Conservation (phyloP, 2,113 vertebrate species). For the Pagrus major region DNA sequence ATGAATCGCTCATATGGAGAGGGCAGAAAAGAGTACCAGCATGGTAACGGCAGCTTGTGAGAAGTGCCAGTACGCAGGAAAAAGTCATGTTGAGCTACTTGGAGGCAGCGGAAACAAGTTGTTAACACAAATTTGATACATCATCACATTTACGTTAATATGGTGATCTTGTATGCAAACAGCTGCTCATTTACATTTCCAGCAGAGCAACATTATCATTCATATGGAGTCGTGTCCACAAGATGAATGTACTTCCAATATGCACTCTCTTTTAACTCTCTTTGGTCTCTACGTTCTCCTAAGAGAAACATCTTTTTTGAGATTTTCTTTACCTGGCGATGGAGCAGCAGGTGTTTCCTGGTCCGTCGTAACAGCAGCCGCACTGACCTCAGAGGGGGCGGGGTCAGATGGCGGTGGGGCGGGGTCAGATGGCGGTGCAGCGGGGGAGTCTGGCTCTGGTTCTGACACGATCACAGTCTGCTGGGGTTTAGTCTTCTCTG, state of each 20-base stretch:
- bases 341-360: conserved; percentile 26
- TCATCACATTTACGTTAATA: no score
- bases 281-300: no score
- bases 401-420: no score
- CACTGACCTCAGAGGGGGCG: conserved; percentile 8
- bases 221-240: background rate
- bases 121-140: no score
- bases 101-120: no score
- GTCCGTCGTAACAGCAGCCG: background rate
- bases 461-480: conserved; percentile 43
- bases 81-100: no score
- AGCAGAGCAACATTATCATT: background rate
- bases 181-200: background rate
- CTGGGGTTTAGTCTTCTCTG: conserved; percentile 6
- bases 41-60: no score
- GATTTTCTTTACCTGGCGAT: conserved; percentile 44
- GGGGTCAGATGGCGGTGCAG: background rate
- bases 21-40: no score
- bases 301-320: background rate
- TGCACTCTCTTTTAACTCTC: no score
- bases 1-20: no score
- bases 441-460: conserved; percentile 23
- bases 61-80: no score
- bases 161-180: no score
- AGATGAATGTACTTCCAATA: background rate